Percentiles rank a stretch among this genome's conserved stretches.
phyloP scores from a whole-genome alignment of 2,888 invertebrate species.

The Campoplex capitator region DNA sequence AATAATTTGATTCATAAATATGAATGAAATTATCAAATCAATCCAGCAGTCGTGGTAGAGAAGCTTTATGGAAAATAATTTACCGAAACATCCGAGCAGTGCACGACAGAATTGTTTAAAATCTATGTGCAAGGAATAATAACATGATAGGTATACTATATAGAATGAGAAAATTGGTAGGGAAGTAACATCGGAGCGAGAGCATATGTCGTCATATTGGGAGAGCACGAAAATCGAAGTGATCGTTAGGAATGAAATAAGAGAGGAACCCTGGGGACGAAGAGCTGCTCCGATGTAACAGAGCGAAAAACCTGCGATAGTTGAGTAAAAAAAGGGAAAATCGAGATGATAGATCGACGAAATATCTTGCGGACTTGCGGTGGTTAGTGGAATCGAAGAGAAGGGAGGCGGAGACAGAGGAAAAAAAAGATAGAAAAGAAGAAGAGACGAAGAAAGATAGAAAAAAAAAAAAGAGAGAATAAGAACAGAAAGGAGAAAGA shows the following conservation, averaged over 20 bases:
- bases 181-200: neutral
- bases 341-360: slow-evolving; percentile 32
- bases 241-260: slow-evolving; percentile 26
- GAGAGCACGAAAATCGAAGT: slow-evolving; percentile 13
- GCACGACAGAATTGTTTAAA: neutral
- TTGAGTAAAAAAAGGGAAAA: neutral
- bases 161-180: neutral
- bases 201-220: slow-evolving; percentile 29
- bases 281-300: neutral
- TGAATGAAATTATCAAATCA: neutral
- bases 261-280: neutral
- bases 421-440: too few species aligned
- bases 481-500: neutral
- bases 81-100: neutral
- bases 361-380: slow-evolving; percentile 44
- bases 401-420: neutral
- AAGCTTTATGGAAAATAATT: neutral
- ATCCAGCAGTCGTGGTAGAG: too few species aligned
- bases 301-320: neutral
- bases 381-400: slow-evolving; percentile 35
- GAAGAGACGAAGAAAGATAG: neutral
- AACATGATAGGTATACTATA: neutral
- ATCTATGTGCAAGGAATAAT: neutral
- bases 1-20: neutral
- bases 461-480: neutral